Evolutionary conservation across 2,113 vertebrate genomes (phyloP), one percentile per base, ranked within the genome.

Genomic region (Misgurnus anguillicaudatus): DNA sequence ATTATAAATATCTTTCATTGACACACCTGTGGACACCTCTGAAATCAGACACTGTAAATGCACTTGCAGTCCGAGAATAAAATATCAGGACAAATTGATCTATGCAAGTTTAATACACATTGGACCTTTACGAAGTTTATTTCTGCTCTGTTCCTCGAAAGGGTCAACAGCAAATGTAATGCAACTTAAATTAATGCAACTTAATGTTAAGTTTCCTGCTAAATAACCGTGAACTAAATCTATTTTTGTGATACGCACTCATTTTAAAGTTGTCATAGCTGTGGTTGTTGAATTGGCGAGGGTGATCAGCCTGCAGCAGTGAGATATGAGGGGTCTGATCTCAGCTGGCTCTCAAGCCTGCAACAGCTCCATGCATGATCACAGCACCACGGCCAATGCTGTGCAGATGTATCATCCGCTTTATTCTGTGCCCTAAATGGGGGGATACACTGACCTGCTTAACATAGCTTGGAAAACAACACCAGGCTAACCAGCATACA

Each of bases 251-350:
- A 76, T 64, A 31, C 42, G 58, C 51, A 64, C 60, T 64, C 0
- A 10, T 76, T 62, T 7, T 38, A 45, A 64, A 76, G 73, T 74
- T 74, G 39, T 74, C 19, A 9, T n/a, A 58, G 36, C 70, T 62
- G 55, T 45, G 57, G 19, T 24, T 74, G 71, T 74, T 41, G 19
- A 45, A 21, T 8, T 75, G 60, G 60, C 60, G 39, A 38, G 53
- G 63, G 60, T 38, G 24, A 75, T 75, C 60, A 36, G 60, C 53
- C 71, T 48, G 70, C 38, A 47, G 63, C 55, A 19, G 53, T 47
- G 39, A 80, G 71, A 66, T 75, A 57, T 68, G 41, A 47, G 63
- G 53, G 64, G 58, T 53, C 69, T 75, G 63, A 80, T 67, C 78
- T 64, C 68, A 64, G 68, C 42, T 79, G 77, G 55, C 67, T 61